Conservation (phyloP, 1,140 invertebrate genomes). For the Cydia strobilella region DNA sequence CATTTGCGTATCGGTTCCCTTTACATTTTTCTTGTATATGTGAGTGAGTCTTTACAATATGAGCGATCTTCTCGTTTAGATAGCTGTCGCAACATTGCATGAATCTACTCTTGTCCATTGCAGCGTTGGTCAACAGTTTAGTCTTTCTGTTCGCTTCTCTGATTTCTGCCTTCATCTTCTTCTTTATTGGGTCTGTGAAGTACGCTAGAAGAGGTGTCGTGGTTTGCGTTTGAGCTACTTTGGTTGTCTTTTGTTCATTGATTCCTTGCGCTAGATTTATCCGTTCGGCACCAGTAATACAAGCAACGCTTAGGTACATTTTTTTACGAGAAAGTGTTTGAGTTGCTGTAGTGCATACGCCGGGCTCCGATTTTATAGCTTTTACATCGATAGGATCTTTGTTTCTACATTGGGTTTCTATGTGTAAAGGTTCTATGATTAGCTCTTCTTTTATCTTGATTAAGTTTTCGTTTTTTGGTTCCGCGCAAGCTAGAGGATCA, state of each 20-base stretch:
- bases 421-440: neutral
- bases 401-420: constrained; percentile 1
- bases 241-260: neutral
- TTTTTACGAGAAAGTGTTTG: neutral
- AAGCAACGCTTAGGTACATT: neutral
- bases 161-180: neutral
- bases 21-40: neutral
- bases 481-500: neutral
- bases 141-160: neutral
- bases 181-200: neutral
- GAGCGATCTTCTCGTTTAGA: neutral
- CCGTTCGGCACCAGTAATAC: neutral
- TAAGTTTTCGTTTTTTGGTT: neutral
- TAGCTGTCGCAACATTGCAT: neutral
- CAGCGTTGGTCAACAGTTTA: neutral
- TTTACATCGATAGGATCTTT: neutral
- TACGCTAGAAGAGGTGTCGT: neutral
- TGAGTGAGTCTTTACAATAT: neutral
- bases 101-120: neutral
- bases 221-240: neutral
- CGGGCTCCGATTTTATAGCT: neutral
- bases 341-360: neutral
- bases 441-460: neutral
- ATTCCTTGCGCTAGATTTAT: neutral
- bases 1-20: neutral